phyloP scores from a whole-genome alignment of 2,888 invertebrate genomes.

The Osedax frankpressi region DNA sequence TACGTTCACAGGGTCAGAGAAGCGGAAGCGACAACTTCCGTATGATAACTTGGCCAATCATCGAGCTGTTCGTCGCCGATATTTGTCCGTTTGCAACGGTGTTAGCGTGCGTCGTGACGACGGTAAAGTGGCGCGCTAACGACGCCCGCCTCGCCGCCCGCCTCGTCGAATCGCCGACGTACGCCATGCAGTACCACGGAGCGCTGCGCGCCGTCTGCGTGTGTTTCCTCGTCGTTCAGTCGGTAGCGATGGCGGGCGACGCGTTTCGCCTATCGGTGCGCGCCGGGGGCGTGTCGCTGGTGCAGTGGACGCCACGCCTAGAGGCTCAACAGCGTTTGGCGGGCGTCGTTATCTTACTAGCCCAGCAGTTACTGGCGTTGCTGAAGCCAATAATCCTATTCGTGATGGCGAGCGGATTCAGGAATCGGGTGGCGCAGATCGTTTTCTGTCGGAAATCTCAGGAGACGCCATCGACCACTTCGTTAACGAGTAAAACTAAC shows the following conservation, averaged over 20 bases:
- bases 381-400: background rate
- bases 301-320: conserved; percentile 9
- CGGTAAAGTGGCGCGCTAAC: conserved; percentile 22
- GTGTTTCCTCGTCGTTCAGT: conserved; percentile 27
- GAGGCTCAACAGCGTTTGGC: conserved; percentile 21
- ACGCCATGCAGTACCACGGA: conserved; percentile 26
- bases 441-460: no score
- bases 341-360: conserved; percentile 24
- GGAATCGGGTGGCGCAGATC: no score
- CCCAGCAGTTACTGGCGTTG: conserved; percentile 20
- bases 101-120: conserved; percentile 29
- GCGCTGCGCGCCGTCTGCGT: conserved; percentile 26
- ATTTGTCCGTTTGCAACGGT: conserved; percentile 33
- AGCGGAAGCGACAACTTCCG: conserved; percentile 29
- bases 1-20: conserved; percentile 11
- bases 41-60: conserved; percentile 34
- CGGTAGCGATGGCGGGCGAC: conserved; percentile 27
- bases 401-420: background rate
- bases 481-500: no score
- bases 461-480: no score
- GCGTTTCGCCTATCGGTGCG: conserved; percentile 23
- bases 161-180: background rate
- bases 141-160: conserved; percentile 24
- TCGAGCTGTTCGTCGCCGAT: conserved; percentile 33
- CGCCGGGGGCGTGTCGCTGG: conserved; percentile 11